These are phyloP conservation scores for Lithophane ornitopus DNA, from an alignment of 2,888 invertebrate species.

Conservation along the genomic window DNA sequence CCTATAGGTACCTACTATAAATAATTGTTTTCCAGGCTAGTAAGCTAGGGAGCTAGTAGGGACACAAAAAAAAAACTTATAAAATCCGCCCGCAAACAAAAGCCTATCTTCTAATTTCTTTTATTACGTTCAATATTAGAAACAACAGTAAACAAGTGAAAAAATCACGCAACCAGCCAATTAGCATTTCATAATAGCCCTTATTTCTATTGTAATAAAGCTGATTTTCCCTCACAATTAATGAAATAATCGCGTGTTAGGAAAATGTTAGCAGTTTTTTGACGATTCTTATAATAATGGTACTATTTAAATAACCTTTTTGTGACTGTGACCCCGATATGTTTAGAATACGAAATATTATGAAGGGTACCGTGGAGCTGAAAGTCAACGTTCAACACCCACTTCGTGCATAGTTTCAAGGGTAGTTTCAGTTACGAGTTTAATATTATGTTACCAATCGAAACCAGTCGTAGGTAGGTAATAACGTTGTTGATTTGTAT, in stretches of 20 bases:
- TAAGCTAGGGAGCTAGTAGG: neutral
- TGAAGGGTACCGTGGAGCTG: neutral
- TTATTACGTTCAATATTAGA: slow-evolving; percentile 15
- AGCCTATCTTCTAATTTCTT: slow-evolving; percentile 27
- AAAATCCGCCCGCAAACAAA: slow-evolving; percentile 13
- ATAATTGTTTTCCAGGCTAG: too few relatives aligned
- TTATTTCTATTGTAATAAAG: accelerated
- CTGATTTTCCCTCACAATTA: slow-evolving; percentile 2
- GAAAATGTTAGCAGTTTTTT: slow-evolving; percentile 43
- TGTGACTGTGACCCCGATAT: slow-evolving; percentile 49
- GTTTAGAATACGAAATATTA: slow-evolving; percentile 9
- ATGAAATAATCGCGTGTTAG: slow-evolving; percentile 39
- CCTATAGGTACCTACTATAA: too few relatives aligned
- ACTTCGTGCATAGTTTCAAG: slow-evolving; percentile 1
- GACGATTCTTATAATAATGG: slow-evolving; percentile 34
- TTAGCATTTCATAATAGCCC: neutral
- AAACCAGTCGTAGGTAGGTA: neutral
- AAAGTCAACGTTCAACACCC: neutral
- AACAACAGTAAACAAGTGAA: slow-evolving; percentile 19
- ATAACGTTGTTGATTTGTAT: neutral
- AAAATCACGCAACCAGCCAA: slow-evolving; percentile 40
- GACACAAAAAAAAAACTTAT: neutral
- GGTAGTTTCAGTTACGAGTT: neutral
- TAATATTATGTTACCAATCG: neutral
- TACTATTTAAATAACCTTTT: slow-evolving; percentile 46